Evolutionary conservation across 2,797 vertebrate species (phyloP).

Genomic region (Scyliorhinus canicula): DNA sequence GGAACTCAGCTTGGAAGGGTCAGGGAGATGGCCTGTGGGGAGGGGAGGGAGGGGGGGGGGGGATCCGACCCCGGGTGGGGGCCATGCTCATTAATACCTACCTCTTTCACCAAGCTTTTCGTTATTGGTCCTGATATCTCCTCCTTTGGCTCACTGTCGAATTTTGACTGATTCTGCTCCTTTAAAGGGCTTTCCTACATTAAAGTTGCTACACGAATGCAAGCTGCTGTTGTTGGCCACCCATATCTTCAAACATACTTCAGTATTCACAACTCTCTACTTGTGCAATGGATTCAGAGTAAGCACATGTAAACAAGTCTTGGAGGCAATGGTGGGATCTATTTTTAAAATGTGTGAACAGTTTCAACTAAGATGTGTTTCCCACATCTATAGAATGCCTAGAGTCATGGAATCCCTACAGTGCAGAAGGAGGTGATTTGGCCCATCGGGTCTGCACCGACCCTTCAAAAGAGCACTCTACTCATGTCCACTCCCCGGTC

Average conservation of each 20-base stretch:
- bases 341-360: neutral
- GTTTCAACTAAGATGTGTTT: neutral
- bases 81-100: neutral
- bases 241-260: neutral
- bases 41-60: too few species aligned
- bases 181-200: neutral
- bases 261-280: neutral
- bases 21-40: too few species aligned
- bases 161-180: neutral
- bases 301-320: neutral
- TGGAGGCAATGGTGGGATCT: neutral
- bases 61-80: too few species aligned
- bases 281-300: neutral
- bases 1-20: too few species aligned
- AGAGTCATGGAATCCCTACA: too few species aligned
- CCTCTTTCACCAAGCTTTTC: neutral
- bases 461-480: too few species aligned
- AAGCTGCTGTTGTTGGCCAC: neutral
- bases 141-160: neutral
- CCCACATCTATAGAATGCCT: neutral
- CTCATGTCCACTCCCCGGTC: too few species aligned
- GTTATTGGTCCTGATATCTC: neutral
- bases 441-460: too few species aligned
- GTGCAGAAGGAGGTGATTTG: too few species aligned
- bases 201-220: neutral